These are phyloP conservation scores for Acrocyrtus sp. DNA, from an alignment of 2,888 invertebrate species.

Conservation along the genomic window DNA sequence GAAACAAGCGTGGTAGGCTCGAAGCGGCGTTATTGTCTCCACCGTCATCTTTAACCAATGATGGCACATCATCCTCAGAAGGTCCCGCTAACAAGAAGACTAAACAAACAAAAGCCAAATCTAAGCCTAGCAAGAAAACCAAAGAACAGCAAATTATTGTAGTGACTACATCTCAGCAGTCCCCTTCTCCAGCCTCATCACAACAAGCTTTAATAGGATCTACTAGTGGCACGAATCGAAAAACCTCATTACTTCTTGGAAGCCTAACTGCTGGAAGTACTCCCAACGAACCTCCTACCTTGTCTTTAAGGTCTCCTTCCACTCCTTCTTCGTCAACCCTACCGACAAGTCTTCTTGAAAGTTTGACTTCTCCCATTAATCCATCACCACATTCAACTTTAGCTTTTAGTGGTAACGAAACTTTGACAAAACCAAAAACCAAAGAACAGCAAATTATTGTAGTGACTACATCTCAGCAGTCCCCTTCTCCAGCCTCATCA, in stretches of 20 bases:
- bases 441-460: no score
- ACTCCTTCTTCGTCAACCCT: conserved; percentile 1
- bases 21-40: conserved; percentile 25
- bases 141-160: conserved; percentile 11
- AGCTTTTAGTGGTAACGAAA: no score
- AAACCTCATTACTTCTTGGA: conserved; percentile 24
- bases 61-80: conserved; percentile 11
- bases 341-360: conserved; percentile 29
- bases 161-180: not conserved
- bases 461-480: no score
- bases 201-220: not conserved
- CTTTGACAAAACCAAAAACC: no score
- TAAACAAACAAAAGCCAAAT: no score
- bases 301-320: conserved; percentile 28
- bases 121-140: no score
- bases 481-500: no score
- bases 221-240: conserved; percentile 9
- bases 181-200: conserved; percentile 12
- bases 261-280: conserved; percentile 10
- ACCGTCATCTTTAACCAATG: conserved; percentile 21
- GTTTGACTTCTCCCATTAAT: conserved; percentile 30
- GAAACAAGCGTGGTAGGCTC: conserved; percentile 21
- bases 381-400: not conserved
- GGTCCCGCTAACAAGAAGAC: conserved; percentile 22
- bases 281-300: conserved; percentile 23